Conservation (phyloP, 2,888 invertebrate genomes). For the Horisme vitalbata region DNA sequence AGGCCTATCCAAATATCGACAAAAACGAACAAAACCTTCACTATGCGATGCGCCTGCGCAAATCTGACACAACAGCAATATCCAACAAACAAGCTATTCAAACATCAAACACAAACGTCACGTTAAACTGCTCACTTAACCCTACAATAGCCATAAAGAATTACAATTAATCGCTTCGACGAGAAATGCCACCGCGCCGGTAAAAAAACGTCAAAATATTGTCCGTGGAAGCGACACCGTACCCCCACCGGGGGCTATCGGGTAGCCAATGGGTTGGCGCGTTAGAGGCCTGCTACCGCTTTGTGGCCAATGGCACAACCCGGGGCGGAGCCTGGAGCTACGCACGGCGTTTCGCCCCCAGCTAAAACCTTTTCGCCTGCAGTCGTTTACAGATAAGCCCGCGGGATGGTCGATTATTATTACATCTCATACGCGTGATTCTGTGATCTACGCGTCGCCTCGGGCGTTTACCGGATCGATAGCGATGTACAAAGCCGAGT, state of each 20-base stretch:
- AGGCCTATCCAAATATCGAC: constrained; percentile 48
- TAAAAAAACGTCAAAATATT: constrained; percentile 80
- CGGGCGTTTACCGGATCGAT: constrained; percentile 69
- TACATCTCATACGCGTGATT: constrained; percentile 75
- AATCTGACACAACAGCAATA: constrained; percentile 46
- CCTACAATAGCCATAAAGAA: constrained; percentile 79
- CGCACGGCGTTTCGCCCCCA: constrained; percentile 79
- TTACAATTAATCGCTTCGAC: constrained; percentile 79
- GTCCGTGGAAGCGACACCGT: constrained; percentile 58
- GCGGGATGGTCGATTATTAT: constrained; percentile 82
- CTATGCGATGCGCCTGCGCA: constrained; percentile 54
- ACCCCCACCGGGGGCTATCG: constrained; percentile 62
- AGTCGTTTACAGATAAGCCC: constrained; percentile 83
- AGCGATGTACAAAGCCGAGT: constrained; percentile 61
- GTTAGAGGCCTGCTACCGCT: constrained; percentile 60
- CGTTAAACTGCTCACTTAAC: constrained; percentile 76
- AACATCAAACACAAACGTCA: constrained; percentile 63
- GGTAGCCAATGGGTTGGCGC: constrained; percentile 70
- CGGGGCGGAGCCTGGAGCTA: constrained; percentile 78
- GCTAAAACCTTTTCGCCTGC: constrained; percentile 82
- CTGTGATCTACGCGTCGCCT: constrained; percentile 69
- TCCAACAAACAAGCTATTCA: constrained; percentile 54
- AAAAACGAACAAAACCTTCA: constrained; percentile 45
- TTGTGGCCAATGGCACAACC: constrained; percentile 72
- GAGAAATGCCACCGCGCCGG: constrained; percentile 74